Evolutionary conservation across 37 sponge, comb jelly and placozoan species (phyloP), one percentile per base, ranked within the genome.

Genomic region (Diacarnus erythraeanus): DNA sequence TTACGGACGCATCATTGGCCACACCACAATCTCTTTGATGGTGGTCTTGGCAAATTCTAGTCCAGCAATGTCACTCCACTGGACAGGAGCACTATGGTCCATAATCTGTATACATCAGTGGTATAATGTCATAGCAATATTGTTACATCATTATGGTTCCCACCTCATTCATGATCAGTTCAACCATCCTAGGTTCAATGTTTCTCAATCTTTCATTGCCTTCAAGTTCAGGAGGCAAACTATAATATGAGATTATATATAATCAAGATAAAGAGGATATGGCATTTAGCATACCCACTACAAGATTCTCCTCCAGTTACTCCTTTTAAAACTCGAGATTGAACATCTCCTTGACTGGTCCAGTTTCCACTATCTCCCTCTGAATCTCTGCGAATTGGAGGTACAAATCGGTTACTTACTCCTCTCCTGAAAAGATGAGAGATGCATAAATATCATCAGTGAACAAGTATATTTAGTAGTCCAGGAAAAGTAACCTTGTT

Each of bases 1-100:
- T 85, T 59, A 95, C 92, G 99, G 99, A 83, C 99, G 82, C 54
- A 94, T 61, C 99, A 98, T 96, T 38, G 99, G 99, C 94, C 96
- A 98, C 59, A 98, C 93, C 1, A 96, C 94, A 47, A 93, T 91
- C 81, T 98, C 99, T 47, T 93, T 96, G 85, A 98, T 96, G 38
- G 96, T 91, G 0, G 76, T 73, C 73, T 98, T 98, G 69, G 99
- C 99, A 80, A 94, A 96, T 59, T 98, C 84, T 17, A 98, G 82
- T 31, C 99, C 99, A 57, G 96, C 95, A 57, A 98, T 96, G 84
- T 98, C 96, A 60, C 89, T 81, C 99, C 99, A 98, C 38, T 81
- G 72, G 10, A 96, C 88, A 4, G 99, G 91, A 31, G 94, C 78
- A 34, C 99, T 84, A 40, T 91, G 91, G 77, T 97, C 97, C 85